These are phyloP conservation scores for Lacerta bilineata DNA, from an alignment of 2,797 vertebrate genomes.

Conservation along the genomic window DNA sequence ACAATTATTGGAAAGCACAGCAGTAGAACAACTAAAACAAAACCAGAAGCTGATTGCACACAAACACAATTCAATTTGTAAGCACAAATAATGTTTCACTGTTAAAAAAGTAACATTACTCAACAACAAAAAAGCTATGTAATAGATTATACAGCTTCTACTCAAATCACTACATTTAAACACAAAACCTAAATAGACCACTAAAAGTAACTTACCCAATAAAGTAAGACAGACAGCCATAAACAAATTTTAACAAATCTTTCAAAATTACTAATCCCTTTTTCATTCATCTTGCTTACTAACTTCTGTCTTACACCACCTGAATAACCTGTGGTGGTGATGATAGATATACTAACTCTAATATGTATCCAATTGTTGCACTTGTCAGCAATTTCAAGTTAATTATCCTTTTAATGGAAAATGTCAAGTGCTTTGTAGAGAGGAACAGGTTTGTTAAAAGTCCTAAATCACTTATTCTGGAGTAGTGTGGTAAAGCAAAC, in stretches of 20 bases:
- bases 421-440: background rate
- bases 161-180: too few species aligned
- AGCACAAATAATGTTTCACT: too few species aligned
- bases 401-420: constrained; percentile 24
- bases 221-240: constrained; percentile 41
- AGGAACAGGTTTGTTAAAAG: background rate
- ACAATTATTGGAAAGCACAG: too few species aligned
- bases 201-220: constrained; percentile 48
- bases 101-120: too few species aligned
- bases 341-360: constrained; percentile 5
- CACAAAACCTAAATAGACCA: background rate
- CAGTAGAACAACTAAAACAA: too few species aligned
- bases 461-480: background rate
- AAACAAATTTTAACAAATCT: constrained; percentile 39
- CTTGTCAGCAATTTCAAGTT: constrained; percentile 23
- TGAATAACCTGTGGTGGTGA: background rate
- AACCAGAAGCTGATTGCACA: too few species aligned
- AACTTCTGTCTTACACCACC: background rate
- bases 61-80: too few species aligned
- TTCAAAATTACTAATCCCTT: background rate
- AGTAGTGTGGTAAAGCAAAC: too few species aligned
- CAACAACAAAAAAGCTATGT: too few species aligned
- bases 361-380: background rate
- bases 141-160: too few species aligned
- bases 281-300: constrained; percentile 26